A percentile compares a stretch with the other conserved stretches of the same genome.
Conservation (phyloP, 2,888 invertebrate species). For the Acanthosepion esculentum region DNA sequence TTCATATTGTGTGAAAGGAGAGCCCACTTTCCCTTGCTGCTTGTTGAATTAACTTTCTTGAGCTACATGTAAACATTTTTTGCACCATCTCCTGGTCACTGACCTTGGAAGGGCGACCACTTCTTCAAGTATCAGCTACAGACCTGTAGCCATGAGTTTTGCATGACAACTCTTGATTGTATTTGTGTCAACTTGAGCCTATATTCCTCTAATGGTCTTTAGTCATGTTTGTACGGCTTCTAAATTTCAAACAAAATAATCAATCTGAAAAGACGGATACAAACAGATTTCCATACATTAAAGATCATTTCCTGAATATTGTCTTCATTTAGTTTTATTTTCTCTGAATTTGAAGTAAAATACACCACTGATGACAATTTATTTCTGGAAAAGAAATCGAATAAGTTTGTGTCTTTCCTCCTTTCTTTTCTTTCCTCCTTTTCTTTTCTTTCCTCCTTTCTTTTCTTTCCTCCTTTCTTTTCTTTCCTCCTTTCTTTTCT, state of each 20-base stretch:
- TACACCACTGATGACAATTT: too few species aligned
- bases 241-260: too few species aligned
- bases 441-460: too few species aligned
- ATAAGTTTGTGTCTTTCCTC: too few species aligned
- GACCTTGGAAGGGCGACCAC: neutral
- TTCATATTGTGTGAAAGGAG: neutral
- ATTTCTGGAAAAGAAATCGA: too few species aligned
- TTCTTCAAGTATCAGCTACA: constrained; percentile 33
- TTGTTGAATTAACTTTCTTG: neutral
- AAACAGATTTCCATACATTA: too few species aligned
- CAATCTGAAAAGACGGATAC: too few species aligned
- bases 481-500: fast-evolving
- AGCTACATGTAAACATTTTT: neutral
- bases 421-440: too few species aligned
- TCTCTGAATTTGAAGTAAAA: too few species aligned
- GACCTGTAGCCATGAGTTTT: neutral
- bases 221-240: neutral
- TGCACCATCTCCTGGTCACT: neutral
- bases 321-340: too few species aligned
- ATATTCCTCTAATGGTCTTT: neutral
- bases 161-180: neutral
- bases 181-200: constrained; percentile 38
- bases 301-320: too few species aligned
- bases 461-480: too few species aligned
- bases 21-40: neutral